Percentiles rank a stretch among this genome's conserved stretches.
Conservation (phyloP, 2,797 vertebrate genomes). For the Neosilurus mollespiculum region DNA sequence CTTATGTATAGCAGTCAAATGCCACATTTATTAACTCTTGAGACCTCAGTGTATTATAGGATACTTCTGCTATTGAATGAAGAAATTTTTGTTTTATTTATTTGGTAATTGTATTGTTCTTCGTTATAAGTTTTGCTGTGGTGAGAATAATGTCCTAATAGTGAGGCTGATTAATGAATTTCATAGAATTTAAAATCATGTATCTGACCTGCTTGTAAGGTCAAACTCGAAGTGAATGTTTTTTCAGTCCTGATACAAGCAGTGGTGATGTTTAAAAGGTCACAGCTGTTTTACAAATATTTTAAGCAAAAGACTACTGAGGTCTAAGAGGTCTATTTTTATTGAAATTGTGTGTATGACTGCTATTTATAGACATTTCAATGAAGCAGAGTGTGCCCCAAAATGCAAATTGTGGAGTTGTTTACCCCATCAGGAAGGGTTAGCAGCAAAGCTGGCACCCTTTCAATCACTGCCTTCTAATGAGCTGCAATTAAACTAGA, state of each 20-base stretch:
- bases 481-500: conserved; percentile 18
- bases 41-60: conserved; percentile 37
- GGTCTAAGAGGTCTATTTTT: conserved; percentile 54
- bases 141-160: conserved; percentile 27
- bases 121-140: conserved; percentile 23
- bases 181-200: conserved; percentile 10
- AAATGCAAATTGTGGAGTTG: conserved; percentile 23
- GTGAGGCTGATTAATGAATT: conserved; percentile 24
- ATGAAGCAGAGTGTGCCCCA: conserved; percentile 18
- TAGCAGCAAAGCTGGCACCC: conserved; percentile 11
- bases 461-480: conserved; percentile 46
- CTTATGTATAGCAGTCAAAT: conserved; percentile 70
- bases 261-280: conserved; percentile 60
- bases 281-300: conserved; percentile 50
- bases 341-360: conserved; percentile 37
- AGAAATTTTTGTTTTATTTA: conserved; percentile 43
- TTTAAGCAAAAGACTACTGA: conserved; percentile 16
- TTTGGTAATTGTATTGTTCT: conserved; percentile 31
- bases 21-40: conserved; percentile 40
- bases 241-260: conserved; percentile 39
- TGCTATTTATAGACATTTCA: conserved; percentile 56
- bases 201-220: conserved; percentile 26
- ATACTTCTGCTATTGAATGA: conserved; percentile 40
- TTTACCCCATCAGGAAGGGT: conserved; percentile 27
- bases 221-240: conserved; percentile 32